Percentiles rank a stretch among this genome's conserved stretches.
Evolutionary conservation across 2,797 vertebrate species (phyloP).

Genomic region (Zalophus californianus): DNA sequence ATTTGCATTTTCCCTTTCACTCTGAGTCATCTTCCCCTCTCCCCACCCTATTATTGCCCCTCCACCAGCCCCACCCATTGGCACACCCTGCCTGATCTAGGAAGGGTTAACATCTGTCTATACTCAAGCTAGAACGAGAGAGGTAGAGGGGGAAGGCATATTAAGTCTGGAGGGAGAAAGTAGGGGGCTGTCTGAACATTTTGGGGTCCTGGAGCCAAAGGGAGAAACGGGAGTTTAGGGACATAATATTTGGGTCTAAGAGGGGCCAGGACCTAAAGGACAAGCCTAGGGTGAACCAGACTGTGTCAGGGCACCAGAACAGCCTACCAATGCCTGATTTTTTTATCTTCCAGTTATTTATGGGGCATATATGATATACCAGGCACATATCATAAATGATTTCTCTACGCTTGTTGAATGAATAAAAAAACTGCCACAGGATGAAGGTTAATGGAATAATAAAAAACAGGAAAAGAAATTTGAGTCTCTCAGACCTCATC

Average conservation of each 20-base stretch:
- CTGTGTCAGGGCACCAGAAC: not conserved
- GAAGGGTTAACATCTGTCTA: constrained; percentile 54
- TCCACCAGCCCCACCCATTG: constrained; percentile 58
- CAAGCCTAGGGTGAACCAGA: not conserved
- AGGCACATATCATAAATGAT: not conserved
- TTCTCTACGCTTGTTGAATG: not conserved
- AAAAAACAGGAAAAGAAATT: constrained; percentile 43
- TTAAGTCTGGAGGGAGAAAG: not conserved
- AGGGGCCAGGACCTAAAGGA: not conserved
- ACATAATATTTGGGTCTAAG: not conserved
- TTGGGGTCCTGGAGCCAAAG: not conserved
- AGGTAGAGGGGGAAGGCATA: constrained; percentile 25
- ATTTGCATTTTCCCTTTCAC: constrained; percentile 83
- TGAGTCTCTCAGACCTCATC: constrained; percentile 28
- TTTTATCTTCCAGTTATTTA: constrained; percentile 17
- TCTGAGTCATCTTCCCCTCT: constrained; percentile 87
- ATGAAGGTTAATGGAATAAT: not conserved
- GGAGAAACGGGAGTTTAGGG: not conserved
- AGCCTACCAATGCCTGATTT: not conserved
- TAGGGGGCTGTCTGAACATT: not conserved
- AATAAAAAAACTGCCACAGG: not conserved
- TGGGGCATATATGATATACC: not conserved
- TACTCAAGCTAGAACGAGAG: constrained; percentile 9
- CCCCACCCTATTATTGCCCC: constrained; percentile 68
- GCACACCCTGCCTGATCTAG: constrained; percentile 69